phyloP scores from a whole-genome alignment of 1,140 invertebrate genomes.

The Lordiphosa collinella region DNA sequence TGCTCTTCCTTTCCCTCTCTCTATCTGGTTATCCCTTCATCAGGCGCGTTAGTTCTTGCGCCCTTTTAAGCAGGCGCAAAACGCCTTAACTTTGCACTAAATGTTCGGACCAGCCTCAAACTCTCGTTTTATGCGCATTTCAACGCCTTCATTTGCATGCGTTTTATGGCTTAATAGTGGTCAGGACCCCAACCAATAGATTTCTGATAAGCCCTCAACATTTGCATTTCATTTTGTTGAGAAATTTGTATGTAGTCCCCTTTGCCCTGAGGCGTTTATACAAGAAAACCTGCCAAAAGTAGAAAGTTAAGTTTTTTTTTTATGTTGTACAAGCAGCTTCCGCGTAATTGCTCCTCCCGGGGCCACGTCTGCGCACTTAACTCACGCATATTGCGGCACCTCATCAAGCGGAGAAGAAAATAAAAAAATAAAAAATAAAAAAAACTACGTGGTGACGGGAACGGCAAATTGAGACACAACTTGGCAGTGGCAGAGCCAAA shows the following conservation, averaged over 20 bases:
- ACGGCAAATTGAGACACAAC: slow-evolving; percentile 64
- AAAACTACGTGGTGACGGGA: slow-evolving; percentile 13
- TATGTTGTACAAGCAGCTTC: slow-evolving; percentile 40
- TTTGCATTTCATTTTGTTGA: too few species aligned
- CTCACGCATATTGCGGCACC: slow-evolving; percentile 54
- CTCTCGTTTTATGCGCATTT: slow-evolving; percentile 57
- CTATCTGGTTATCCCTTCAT: slow-evolving; percentile 37
- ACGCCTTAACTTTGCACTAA: slow-evolving; percentile 15
- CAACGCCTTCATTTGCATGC: slow-evolving; percentile 79
- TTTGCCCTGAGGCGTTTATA: too few species aligned
- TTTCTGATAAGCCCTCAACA: too few species aligned
- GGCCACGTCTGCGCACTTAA: slow-evolving; percentile 59
- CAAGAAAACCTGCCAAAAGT: slow-evolving; percentile 17
- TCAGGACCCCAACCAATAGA: background rate
- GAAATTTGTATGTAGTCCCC: too few species aligned
- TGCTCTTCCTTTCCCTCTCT: slow-evolving; percentile 25
- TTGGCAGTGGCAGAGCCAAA: slow-evolving; percentile 16
- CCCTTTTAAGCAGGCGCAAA: slow-evolving; percentile 46
- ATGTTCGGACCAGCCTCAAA: slow-evolving; percentile 5
- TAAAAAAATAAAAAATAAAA: background rate
- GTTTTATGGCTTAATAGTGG: slow-evolving; percentile 75
- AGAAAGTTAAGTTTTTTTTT: slow-evolving; percentile 39
- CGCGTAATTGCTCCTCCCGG: slow-evolving; percentile 45
- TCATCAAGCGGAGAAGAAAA: slow-evolving; percentile 31
- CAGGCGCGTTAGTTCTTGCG: slow-evolving; percentile 75